A percentile compares a stretch with the other conserved stretches of the same genome.
phyloP scores from a whole-genome alignment of 2,888 invertebrate species.

The Leptinotarsa rubiginosa region DNA sequence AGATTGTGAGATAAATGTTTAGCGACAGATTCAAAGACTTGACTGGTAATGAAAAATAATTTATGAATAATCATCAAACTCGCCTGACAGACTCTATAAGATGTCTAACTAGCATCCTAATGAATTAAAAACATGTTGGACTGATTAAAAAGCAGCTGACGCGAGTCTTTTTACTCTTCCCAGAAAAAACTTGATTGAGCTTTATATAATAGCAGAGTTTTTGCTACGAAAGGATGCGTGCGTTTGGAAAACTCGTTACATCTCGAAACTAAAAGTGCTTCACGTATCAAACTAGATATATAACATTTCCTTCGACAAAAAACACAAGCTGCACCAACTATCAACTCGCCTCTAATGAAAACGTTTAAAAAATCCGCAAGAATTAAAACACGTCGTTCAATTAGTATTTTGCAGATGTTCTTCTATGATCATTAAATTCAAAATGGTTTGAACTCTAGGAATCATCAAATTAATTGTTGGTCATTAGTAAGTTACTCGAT shows the following conservation, averaged over 20 bases:
- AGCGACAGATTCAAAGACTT: too few species aligned
- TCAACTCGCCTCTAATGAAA: conserved; percentile 26
- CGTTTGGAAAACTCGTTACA: not conserved
- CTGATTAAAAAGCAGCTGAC: conserved; percentile 6
- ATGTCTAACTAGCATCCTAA: conserved; percentile 5
- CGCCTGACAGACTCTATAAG: not conserved
- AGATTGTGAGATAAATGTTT: too few species aligned
- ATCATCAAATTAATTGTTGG: conserved; percentile 26
- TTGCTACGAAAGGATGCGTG: not conserved
- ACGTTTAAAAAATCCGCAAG: conserved; percentile 20
- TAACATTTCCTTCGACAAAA: conserved; percentile 16
- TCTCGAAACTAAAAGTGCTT: not conserved
- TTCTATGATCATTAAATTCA: conserved; percentile 26
- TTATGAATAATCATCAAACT: not conserved
- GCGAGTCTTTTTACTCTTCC: not conserved
- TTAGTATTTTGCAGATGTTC: conserved; percentile 26
- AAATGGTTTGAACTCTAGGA: conserved; percentile 11
- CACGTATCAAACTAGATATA: conserved; percentile 1
- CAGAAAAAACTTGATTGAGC: conserved; percentile 3
- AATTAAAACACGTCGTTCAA: conserved; percentile 17
- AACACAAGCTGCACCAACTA: not conserved
- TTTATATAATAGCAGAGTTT: conserved; percentile 14
- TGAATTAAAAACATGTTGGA: not conserved
- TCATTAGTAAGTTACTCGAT: conserved; percentile 18
- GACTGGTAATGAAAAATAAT: not conserved